These are phyloP conservation scores for Drosophila biarmipes DNA, from an alignment of 1,140 invertebrate genomes.

Conservation along the genomic window DNA sequence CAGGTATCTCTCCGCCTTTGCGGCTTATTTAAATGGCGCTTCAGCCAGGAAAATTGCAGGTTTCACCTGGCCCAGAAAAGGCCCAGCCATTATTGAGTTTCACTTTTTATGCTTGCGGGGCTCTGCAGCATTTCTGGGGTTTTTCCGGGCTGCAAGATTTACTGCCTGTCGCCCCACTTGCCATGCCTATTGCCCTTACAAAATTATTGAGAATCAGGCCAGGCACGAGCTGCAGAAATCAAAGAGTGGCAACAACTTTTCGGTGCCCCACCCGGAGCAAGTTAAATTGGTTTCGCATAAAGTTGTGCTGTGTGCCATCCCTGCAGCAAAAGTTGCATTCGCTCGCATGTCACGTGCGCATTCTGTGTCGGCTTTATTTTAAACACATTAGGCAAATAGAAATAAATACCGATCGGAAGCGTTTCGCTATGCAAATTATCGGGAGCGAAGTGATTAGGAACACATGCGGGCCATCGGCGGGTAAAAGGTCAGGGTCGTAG, in stretches of 20 bases:
- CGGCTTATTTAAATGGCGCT: conserved; percentile 68
- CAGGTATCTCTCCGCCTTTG: conserved; percentile 21
- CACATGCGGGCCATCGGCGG: conserved; percentile 31
- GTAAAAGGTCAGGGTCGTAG: conserved; percentile 63
- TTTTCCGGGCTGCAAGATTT: conserved; percentile 40
- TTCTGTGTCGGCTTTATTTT: conserved; percentile 52
- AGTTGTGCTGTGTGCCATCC: conserved; percentile 7
- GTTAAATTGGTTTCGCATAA: conserved; percentile 74
- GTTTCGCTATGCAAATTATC: conserved; percentile 20
- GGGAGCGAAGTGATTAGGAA: conserved; percentile 22
- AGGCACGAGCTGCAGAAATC: conserved; percentile 68
- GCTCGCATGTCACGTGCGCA: conserved; percentile 70
- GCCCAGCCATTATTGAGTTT: conserved; percentile 30
- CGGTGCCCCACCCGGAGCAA: conserved; percentile 41
- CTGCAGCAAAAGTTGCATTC: conserved; percentile 34
- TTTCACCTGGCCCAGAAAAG: conserved; percentile 54
- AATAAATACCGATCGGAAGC: conserved; percentile 13
- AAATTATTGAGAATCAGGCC: conserved; percentile 79
- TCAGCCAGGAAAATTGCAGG: conserved; percentile 50
- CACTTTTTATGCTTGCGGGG: conserved; percentile 44
- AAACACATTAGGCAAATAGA: conserved; percentile 40
- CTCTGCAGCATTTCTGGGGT: conserved; percentile 41
- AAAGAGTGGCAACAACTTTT: conserved; percentile 67
- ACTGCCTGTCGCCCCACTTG: conserved; percentile 56
- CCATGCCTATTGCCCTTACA: conserved; percentile 66